Conservation (phyloP, 2,797 vertebrate genomes). For the Paramormyrops hopkinsi region DNA sequence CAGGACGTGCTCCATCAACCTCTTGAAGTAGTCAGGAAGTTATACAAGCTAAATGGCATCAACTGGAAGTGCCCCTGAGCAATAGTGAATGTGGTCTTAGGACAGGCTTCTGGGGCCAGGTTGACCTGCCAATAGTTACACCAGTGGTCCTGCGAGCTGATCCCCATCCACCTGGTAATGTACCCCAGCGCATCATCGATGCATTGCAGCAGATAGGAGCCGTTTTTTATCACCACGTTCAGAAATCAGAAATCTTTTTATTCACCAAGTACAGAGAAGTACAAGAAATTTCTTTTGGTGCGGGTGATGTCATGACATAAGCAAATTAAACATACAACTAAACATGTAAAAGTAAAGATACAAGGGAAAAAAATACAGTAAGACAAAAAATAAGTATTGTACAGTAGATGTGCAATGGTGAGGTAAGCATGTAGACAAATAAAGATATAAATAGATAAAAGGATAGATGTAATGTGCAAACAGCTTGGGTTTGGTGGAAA, state of each 20-base stretch:
- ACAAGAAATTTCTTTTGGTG: no score
- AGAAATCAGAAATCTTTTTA: not conserved
- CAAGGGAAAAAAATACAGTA: not conserved
- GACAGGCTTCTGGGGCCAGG: no score
- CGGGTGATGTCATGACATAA: no score
- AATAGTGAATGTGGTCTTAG: no score
- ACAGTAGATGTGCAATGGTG: not conserved
- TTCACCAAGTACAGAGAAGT: no score
- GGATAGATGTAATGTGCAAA: not conserved
- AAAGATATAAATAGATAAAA: not conserved
- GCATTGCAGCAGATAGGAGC: not conserved
- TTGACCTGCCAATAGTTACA: not conserved
- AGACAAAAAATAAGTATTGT: not conserved
- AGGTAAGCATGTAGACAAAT: not conserved
- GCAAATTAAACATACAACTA: not conserved
- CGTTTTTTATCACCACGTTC: not conserved
- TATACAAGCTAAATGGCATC: no score
- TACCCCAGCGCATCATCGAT: not conserved
- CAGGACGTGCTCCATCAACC: no score
- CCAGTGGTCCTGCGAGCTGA: not conserved
- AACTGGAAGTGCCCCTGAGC: no score
- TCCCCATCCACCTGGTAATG: not conserved
- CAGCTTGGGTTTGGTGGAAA: not conserved
- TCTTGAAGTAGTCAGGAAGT: no score
- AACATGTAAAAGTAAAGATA: not conserved